phyloP scores from a whole-genome alignment of 2,797 vertebrate species.

The Craterocephalus amniculus region DNA sequence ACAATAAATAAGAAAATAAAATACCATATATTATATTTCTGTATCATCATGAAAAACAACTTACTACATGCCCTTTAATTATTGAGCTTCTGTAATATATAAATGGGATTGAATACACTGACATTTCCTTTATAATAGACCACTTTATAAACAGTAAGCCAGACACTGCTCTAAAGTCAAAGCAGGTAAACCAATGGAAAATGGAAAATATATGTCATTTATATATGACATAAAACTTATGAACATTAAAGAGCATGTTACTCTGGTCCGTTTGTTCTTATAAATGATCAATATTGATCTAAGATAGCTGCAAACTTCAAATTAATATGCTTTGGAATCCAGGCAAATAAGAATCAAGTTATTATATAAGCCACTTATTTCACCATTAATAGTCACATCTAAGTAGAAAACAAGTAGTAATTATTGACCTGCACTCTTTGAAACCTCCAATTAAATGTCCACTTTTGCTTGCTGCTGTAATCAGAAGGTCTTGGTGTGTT shows the following conservation, averaged over 20 bases:
- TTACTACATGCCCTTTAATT: neutral
- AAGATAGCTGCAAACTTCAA: neutral
- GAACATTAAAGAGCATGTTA: conserved; percentile 20
- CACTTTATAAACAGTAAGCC: neutral
- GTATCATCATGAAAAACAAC: conserved; percentile 6
- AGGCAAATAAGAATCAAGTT: neutral
- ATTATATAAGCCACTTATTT: neutral
- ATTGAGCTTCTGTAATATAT: neutral
- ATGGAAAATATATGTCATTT: neutral
- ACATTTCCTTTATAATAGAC: neutral
- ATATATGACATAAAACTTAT: neutral
- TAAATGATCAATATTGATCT: conserved; percentile 7
- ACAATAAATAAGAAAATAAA: too few species aligned
- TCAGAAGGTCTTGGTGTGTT: conserved; percentile 38
- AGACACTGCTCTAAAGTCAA: neutral
- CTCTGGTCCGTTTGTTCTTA: neutral
- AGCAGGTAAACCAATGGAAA: neutral
- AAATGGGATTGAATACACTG: neutral
- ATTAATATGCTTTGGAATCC: neutral
- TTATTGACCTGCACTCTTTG: neutral
- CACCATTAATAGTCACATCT: neutral
- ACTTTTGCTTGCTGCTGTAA: conserved; percentile 20
- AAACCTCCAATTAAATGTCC: neutral
- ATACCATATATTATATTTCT: conserved; percentile 1
- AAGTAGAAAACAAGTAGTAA: neutral